Evolutionary conservation across 2,113 vertebrate species (phyloP).

Genomic region (Shinisaurus crocodilurus): DNA sequence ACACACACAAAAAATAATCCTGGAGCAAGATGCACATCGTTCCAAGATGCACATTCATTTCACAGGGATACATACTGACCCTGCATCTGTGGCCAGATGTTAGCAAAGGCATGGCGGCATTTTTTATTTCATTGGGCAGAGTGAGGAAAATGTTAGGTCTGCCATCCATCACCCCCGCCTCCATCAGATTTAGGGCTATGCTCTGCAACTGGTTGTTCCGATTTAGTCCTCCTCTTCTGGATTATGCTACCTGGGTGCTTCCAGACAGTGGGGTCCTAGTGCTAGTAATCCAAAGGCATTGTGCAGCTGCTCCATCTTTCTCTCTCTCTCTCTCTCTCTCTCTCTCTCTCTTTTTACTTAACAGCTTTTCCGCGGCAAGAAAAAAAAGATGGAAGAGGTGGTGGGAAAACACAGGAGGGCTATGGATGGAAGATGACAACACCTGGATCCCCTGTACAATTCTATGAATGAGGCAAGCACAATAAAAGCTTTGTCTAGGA

Average conservation of each 20-base stretch:
- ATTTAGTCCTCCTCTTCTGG: not conserved
- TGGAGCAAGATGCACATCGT: accelerated
- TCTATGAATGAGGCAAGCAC: no score
- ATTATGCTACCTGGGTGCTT: not conserved
- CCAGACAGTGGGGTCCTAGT: no score
- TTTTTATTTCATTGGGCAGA: not conserved
- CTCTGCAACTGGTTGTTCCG: not conserved
- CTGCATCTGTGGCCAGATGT: not conserved
- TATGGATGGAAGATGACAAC: no score
- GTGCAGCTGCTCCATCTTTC: no score
- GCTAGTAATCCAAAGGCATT: no score
- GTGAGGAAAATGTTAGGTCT: not conserved
- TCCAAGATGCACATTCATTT: not conserved
- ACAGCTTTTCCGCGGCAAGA: no score
- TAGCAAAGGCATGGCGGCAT: not conserved
- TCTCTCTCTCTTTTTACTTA: no score
- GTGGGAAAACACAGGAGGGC: no score
- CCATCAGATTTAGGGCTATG: not conserved
- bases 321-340: no score
- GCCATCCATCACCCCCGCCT: not conserved
- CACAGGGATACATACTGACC: not conserved
- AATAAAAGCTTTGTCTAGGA: no score
- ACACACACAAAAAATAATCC: not conserved
- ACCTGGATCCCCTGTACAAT: no score
- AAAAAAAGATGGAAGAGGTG: no score